Conservation (phyloP, 2,888 invertebrate genomes). For the Clostera curtula region DNA sequence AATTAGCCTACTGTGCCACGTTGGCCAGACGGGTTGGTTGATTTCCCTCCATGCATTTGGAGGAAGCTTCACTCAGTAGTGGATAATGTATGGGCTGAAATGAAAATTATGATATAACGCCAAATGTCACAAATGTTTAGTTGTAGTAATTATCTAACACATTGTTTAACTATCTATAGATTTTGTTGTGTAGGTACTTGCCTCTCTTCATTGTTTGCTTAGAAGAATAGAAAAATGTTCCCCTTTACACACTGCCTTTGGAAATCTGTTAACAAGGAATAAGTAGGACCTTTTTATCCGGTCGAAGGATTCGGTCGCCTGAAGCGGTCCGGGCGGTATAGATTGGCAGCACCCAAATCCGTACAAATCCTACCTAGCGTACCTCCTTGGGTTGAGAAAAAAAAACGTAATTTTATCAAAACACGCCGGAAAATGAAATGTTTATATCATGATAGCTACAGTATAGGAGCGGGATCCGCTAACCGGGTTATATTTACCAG, state of each 20-base stretch:
- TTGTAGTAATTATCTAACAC: no score
- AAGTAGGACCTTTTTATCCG: slow-evolving; percentile 51
- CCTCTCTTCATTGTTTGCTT: slow-evolving; percentile 24
- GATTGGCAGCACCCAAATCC: slow-evolving; percentile 64
- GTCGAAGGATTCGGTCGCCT: slow-evolving; percentile 51
- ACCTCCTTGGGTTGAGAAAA: slow-evolving; percentile 38
- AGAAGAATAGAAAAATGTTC: slow-evolving; percentile 24
- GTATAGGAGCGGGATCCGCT: no score
- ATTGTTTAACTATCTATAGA: no score
- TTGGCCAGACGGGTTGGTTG: no score
- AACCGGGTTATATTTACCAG: no score
- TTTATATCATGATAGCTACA: slow-evolving; percentile 3
- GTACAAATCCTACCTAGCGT: slow-evolving; percentile 50
- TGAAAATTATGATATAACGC: no score
- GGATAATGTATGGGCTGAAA: no score
- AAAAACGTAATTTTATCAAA: slow-evolving; percentile 54
- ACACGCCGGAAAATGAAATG: slow-evolving; percentile 24
- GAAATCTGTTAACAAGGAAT: slow-evolving; percentile 57
- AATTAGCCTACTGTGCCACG: no score
- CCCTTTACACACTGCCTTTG: slow-evolving; percentile 30
- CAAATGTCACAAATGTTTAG: no score
- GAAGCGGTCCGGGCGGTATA: slow-evolving; percentile 44
- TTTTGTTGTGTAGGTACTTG: no score
- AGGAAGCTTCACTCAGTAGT: no score
- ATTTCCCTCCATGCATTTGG: no score